Evolutionary conservation across 2,113 vertebrate genomes (phyloP).

Genomic region (Zapus hudsonius): DNA sequence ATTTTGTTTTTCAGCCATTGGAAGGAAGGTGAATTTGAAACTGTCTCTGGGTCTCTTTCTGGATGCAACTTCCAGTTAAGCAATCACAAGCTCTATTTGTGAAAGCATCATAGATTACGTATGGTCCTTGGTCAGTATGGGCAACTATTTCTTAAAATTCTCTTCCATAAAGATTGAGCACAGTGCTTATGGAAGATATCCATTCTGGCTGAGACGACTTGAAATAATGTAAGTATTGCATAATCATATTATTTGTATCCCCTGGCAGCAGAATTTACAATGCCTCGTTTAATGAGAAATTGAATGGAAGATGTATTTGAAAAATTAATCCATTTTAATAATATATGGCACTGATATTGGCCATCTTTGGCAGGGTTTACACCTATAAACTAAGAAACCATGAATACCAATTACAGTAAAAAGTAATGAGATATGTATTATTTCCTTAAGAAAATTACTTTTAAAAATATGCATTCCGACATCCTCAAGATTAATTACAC

Average conservation of each 20-base stretch:
- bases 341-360: slow-evolving; percentile 52
- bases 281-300: slow-evolving; percentile 65
- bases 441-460: slow-evolving; percentile 75
- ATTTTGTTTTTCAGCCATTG: neutral
- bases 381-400: slow-evolving; percentile 68
- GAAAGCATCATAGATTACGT: neutral
- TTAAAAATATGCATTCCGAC: slow-evolving; percentile 64
- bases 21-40: neutral
- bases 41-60: neutral
- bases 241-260: slow-evolving; percentile 76
- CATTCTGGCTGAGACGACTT: slow-evolving; percentile 1
- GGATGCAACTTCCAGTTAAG: neutral
- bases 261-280: slow-evolving; percentile 72
- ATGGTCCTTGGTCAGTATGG: slow-evolving; percentile 34
- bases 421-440: slow-evolving; percentile 67
- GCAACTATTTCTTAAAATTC: slow-evolving; percentile 32
- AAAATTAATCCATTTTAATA: slow-evolving; percentile 77
- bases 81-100: neutral
- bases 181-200: slow-evolving; percentile 62
- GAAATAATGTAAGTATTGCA: slow-evolving; percentile 56
- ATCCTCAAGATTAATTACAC: slow-evolving; percentile 71
- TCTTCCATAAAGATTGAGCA: slow-evolving; percentile 57
- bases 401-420: slow-evolving; percentile 73
- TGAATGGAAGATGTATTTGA: slow-evolving; percentile 71
- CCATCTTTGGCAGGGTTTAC: slow-evolving; percentile 66